Percentiles rank a stretch among this genome's conserved stretches.
Evolutionary conservation across 1,140 invertebrate genomes (phyloP).

Genomic region (Trichonephila clavipes): DNA sequence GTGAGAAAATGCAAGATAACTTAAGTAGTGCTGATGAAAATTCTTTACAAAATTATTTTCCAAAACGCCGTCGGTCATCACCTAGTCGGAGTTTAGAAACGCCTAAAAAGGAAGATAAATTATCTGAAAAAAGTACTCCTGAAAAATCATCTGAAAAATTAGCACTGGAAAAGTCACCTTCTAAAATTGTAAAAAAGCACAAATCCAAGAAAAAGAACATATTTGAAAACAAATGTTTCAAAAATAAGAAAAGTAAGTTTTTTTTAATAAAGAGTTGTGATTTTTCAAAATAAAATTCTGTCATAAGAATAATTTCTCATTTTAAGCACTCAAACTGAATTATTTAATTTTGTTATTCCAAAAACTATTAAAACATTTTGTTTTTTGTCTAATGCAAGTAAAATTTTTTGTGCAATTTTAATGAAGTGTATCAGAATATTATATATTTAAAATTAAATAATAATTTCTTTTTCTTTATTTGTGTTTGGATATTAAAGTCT

Average conservation of each 20-base stretch:
- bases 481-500: not conserved
- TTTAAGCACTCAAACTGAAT: no score
- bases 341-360: no score
- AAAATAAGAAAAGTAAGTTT: conserved; percentile 70
- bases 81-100: conserved; percentile 21
- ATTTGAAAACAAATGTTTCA: conserved; percentile 70
- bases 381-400: not conserved
- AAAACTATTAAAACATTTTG: no score
- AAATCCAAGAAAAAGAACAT: conserved; percentile 66
- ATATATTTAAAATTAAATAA: no score
- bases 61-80: conserved; percentile 17
- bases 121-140: not conserved
- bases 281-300: no score
- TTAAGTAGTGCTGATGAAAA: conserved; percentile 30
- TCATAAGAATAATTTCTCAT: no score
- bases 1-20: conserved; percentile 48
- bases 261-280: no score
- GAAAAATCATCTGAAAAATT: conserved; percentile 5
- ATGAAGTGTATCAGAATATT: not conserved
- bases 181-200: conserved; percentile 52
- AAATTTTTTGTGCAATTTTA: not conserved
- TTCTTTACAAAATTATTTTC: not conserved
- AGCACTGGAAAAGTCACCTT: not conserved
- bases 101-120: conserved; percentile 37
- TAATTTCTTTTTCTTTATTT: no score